Base-by-base conservation (phyloP, 2,888 invertebrate species). In the Aphelenchoides bicaudatus region DNA sequence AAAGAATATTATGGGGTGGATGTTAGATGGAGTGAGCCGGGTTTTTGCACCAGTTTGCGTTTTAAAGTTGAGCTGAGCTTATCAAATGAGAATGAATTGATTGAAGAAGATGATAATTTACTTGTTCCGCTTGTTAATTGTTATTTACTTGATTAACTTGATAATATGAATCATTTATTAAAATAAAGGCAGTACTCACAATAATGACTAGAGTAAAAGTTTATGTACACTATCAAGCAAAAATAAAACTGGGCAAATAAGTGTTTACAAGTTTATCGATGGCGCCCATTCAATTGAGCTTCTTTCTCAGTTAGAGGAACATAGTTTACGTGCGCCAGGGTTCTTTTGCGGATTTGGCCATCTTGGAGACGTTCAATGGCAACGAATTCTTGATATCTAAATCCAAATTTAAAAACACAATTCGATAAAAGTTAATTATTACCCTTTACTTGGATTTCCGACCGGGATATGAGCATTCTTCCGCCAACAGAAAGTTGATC, bases 241-340 rank as follows among this genome's bases (percentile, higher is more conserved):
- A n/a, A n/a, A n/a, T n/a, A n/a, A n/a, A n/a, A n/a, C n/a, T n/a
- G n/a, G n/a, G n/a, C n/a, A n/a, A n/a, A n/a, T n/a, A n/a, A n/a
- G n/a, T n/a, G n/a, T n/a, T n/a, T n/a, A n/a, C n/a, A n/a, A n/a
- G n/a, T n/a, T n/a, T n/a, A n/a, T n/a, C n/a, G n/a, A n/a, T n/a
- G n/a, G n/a, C n/a, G n/a, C n/a, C n/a, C n/a, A n/a, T n/a, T n/a
- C n/a, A n/a, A n/a, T n/a, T n/a, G n/a, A n/a, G n/a, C n/a, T n/a
- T 86, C 84, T 79, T 87, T 86, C 80, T 91, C 91, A 0, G 96
- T 96, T 46, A 98, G 84, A 0, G 96, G 96, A 31, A 98, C 96
- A 80, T 91, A 98, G 70, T 92, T 88, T 10, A 98, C 98, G 39
- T 90, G 90, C 89, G 94, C 92, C 8, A 98, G 83, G 39, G 86